Evolutionary conservation across 2,113 vertebrate species (phyloP), one percentile per base, ranked within the genome.

Genomic region (Caracal caracal): DNA sequence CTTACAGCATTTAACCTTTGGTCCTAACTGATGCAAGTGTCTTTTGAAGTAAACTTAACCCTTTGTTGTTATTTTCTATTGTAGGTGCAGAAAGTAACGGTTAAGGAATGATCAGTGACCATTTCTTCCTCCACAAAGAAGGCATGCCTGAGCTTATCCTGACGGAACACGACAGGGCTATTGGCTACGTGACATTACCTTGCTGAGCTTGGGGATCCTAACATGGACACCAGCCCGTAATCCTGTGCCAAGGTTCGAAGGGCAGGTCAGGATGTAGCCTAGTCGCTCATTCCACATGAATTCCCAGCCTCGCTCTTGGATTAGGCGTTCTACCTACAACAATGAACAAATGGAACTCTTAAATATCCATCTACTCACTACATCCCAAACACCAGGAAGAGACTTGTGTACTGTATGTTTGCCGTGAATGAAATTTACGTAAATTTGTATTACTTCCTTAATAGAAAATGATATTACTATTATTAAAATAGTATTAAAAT

Each of bases 271-370:
- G 94, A 99, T 98, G 73, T 99, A 99, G 0, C 99, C 99, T 0
- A 99, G 98, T 4, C 97, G 99, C 73, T 99, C 99, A 0, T 99
- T 99, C 99, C 99, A 99, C 99, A 99, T 99, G 98, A 99, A 99
- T 97, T 99, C 99, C 99, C 99, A 99, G 92, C 99, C 99, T 91
- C 99, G 98, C 93, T 99, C 99, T 96, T 99, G 99, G 98, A 99
- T 99, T 95, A 99, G 97, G 70, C 98, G 99, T 97, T 99, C 99
- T 88, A 99, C 99, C 99, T 99, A 61, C 1, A 89, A 96, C 13
- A 92, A 30, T 26, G 24, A 91, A 16, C n/a, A 6, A 35, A 70
- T 4, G 81, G 43, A 16, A n/a, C 75, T 94, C 89, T 70, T 30
- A 35, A 33, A 10, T 9, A 61, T 17, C 81, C 35, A 20, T 20